phyloP scores from a whole-genome alignment of 2,797 vertebrate genomes.

The Takifugu ocellatus region DNA sequence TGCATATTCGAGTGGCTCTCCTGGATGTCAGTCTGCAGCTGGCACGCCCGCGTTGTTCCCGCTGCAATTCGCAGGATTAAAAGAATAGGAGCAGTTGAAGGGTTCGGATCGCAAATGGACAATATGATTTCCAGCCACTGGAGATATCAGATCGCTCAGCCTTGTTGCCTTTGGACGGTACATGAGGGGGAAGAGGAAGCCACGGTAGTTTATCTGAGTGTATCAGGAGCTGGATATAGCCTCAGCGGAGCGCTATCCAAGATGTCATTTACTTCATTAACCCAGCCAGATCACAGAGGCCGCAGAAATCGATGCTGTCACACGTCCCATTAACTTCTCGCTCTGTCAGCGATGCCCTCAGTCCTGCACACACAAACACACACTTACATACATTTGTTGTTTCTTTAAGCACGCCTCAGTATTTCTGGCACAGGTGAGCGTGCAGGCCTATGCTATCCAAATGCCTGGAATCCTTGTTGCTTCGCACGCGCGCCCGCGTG shows the following conservation, averaged over 20 bases:
- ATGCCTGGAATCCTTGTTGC: too few relatives aligned
- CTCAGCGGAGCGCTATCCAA: constrained; percentile 54
- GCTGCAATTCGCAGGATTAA: background rate
- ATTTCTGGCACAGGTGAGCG: background rate
- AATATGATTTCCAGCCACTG: background rate
- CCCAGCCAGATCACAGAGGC: constrained; percentile 62
- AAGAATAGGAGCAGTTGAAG: background rate
- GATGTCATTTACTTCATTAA: constrained; percentile 74
- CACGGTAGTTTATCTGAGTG: constrained; percentile 38
- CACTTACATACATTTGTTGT: background rate
- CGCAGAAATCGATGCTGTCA: constrained; percentile 72
- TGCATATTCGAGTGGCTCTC: background rate
- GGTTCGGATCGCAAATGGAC: background rate
- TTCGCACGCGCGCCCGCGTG: constrained; percentile 1
- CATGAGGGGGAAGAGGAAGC: constrained; percentile 41
- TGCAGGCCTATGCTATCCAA: too few relatives aligned
- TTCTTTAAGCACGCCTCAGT: too few relatives aligned
- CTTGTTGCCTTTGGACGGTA: constrained; percentile 18
- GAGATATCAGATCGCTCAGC: constrained; percentile 13
- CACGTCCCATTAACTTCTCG: constrained; percentile 71
- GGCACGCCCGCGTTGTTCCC: constrained; percentile 17
- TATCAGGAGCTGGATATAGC: constrained; percentile 49
- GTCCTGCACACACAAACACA: constrained; percentile 21
- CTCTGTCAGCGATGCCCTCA: constrained; percentile 54
- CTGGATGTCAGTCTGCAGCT: constrained; percentile 27